Evolutionary conservation across 2,797 vertebrate genomes (phyloP), one percentile per base, ranked within the genome.

Genomic region (Lates japonicus): DNA sequence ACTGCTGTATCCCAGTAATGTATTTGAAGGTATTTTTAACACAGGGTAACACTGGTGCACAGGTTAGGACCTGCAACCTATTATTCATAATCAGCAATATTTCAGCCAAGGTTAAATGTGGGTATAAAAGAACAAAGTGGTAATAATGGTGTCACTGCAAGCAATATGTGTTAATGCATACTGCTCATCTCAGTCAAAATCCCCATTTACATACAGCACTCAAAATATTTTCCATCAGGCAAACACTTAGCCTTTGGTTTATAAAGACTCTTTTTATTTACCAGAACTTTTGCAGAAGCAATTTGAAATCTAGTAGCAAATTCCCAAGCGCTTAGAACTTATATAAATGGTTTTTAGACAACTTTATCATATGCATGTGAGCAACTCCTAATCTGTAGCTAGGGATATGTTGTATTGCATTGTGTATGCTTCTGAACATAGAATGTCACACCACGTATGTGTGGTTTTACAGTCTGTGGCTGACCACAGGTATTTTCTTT

Each of bases 51-150:
- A 54, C 46, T 44, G 16, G 78, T 48, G 52, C 74, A 85, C 76
- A 85, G 85, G 84, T 90, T 86, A 89, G 54, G 82, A 92, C 83
- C 85, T 69, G 76, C 68, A 76, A 76, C 80, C 63, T 81, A 87
- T 93, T 88, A 90, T 72, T 89, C 80, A 89, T 86, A 83, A 68
- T 68, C 77, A 90, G 78, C 84, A 78, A 68, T 86, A 80, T 87
- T 88, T 84, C 78, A 89, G 68, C 78, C 91, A 90, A 90, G 91
- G 91, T 92, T 93, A 91, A 91, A 88, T 70, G 66, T 76, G 63
- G 64, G 55, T 70, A 75, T 81, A 51, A 84, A 77, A 78, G 83
- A 82, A 87, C 72, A 87, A 79, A 83, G 75, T 81, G 54, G 81
- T 62, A 69, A 83, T 90, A 87, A 90, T 87, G 49, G 68, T 84